Conservation (phyloP, 2,113 vertebrate species). For the Oryctolagus cuniculus region DNA sequence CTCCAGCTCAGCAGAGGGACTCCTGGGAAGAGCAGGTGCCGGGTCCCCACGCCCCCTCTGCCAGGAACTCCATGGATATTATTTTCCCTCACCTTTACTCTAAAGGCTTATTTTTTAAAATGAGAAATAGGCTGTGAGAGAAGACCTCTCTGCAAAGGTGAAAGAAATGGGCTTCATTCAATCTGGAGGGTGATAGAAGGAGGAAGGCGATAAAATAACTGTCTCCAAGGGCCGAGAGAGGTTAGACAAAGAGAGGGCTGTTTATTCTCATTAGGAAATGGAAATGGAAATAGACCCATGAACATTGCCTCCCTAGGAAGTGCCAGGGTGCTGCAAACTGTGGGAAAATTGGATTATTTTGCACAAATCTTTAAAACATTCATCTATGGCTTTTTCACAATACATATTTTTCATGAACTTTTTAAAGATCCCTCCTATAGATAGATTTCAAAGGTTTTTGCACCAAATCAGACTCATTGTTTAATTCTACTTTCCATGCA, state of each 20-base stretch:
- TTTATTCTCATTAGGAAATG: not conserved
- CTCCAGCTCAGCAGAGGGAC: not conserved
- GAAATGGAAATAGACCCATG: not conserved
- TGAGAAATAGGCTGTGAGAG: slow-evolving; percentile 28
- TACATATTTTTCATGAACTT: too few relatives aligned
- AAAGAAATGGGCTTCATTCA: not conserved
- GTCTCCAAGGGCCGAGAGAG: not conserved
- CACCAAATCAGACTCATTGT: too few relatives aligned
- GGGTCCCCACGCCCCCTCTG: not conserved
- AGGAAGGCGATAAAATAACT: not conserved
- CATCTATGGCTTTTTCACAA: too few relatives aligned
- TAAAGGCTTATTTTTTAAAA: slow-evolving; percentile 28
- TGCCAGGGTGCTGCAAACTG: too few relatives aligned
- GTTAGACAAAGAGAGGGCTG: not conserved
- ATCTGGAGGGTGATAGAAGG: slow-evolving; percentile 28
- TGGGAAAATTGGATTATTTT: too few relatives aligned
- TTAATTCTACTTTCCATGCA: too few relatives aligned
- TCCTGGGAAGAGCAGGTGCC: not conserved
- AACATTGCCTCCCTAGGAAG: not conserved
- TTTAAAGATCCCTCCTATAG: too few relatives aligned
- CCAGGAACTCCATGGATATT: not conserved
- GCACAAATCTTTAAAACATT: too few relatives aligned
- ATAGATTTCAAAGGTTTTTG: too few relatives aligned
- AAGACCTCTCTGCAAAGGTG: not conserved
- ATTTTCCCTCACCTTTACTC: slow-evolving; percentile 54